Evolutionary conservation across 2,797 vertebrate genomes (phyloP), one percentile per base, ranked within the genome.

Genomic region (Chanos chanos): DNA sequence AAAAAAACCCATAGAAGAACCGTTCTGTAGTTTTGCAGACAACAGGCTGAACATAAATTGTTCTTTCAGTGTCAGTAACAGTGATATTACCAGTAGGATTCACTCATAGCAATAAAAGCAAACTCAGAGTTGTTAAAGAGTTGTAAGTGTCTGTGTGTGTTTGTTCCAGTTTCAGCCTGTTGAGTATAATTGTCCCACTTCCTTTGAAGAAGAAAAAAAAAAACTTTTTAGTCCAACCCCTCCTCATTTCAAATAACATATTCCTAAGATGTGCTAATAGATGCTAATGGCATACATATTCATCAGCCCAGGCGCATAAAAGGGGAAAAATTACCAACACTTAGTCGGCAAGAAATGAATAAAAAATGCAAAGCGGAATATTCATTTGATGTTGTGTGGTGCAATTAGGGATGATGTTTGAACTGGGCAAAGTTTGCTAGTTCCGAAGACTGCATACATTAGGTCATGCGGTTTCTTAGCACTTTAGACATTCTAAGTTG

Each of bases 231-330:
- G 40, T n/a, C n/a, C n/a, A 43, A 54, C 62, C 43, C 66, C 68
- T 74, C 61, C 62, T 77, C 62, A 71, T 83, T 80, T 81, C 34
- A 61, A 68, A 62, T 79, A 78, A 81, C 74, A 54, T 66, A 78
- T 78, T 83, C 70, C 37, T 62, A 74, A 74, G 66, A 75, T 81
- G 77, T 81, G 68, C 72, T 83, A 79, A 80, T 86, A 79, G 83
- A 80, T 71, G 50, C 47, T 57, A 55, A 58, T 25, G n/a, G 18
- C 71, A 77, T 83, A 73, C 75, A 82, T 85, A 83, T 83, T 87
- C 81, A 83, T 77, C 63, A 75, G 72, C 48, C 62, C 30, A 0
- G 22, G 27, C 70, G 50, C 67, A 64, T 72, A 68, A 44, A 36
- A 71, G 51, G 10, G 61, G 65, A 77, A 75, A 44, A 78, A 77